phyloP scores from a whole-genome alignment of 2,113 vertebrate genomes.

The Cettia cetti region DNA sequence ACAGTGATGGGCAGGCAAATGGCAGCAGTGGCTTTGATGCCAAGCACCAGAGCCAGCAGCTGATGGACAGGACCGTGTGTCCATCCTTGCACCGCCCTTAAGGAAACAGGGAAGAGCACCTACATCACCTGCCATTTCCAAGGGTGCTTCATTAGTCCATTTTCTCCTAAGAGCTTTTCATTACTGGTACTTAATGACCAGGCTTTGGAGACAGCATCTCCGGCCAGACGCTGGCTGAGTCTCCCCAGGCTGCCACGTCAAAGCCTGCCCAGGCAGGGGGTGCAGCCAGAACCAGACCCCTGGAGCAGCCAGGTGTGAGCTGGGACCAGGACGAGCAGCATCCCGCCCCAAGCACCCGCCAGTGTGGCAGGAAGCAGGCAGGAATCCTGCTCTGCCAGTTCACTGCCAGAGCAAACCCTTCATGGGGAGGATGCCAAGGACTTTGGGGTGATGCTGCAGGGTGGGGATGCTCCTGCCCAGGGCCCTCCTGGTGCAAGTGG shows the following conservation, averaged over 20 bases:
- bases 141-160: background rate
- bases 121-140: background rate
- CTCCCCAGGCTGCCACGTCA: background rate
- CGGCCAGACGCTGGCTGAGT: rapidly evolving
- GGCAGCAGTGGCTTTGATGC: background rate
- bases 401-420: background rate
- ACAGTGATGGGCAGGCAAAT: background rate
- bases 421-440: background rate
- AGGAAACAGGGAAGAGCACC: rapidly evolving
- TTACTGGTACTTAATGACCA: background rate
- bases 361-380: background rate
- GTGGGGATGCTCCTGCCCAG: background rate
- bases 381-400: constrained; percentile 15
- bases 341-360: rapidly evolving
- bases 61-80: background rate
- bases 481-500: rapidly evolving
- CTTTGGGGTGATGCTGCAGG: background rate
- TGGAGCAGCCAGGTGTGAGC: background rate
- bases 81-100: background rate
- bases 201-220: background rate
- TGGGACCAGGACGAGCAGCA: rapidly evolving
- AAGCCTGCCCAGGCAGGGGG: background rate
- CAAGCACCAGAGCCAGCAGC: rapidly evolving
- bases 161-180: background rate
- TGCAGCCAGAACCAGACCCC: background rate